These are phyloP conservation scores for Leptonema lineaticorne DNA, from an alignment of 1,140 invertebrate genomes.

Conservation along the genomic window DNA sequence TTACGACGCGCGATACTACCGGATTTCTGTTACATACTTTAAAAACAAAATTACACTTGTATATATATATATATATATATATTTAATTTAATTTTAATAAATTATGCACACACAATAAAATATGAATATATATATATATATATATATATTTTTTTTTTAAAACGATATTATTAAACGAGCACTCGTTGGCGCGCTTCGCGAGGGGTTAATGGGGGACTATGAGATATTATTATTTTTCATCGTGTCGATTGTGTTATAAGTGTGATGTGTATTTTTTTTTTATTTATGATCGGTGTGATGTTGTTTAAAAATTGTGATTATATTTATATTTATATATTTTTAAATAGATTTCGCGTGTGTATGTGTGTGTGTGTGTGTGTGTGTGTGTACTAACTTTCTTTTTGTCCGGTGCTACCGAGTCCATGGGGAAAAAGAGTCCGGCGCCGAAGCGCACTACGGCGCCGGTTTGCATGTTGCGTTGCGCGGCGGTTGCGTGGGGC, in stretches of 20 bases:
- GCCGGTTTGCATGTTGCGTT: slow-evolving; percentile 41
- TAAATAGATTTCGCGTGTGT: no score
- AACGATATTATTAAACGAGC: not conserved
- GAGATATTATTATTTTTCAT: no score
- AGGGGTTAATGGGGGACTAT: not conserved
- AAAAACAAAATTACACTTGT: no score
- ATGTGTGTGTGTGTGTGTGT: not conserved
- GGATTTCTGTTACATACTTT: not conserved
- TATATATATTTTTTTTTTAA: no score
- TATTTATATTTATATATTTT: no score
- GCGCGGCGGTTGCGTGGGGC: no score
- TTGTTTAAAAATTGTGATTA: no score
- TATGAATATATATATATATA: no score
- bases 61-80: no score
- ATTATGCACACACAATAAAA: no score
- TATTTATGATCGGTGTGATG: not conserved
- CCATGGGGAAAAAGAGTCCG: slow-evolving; percentile 42
- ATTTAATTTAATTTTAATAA: no score
- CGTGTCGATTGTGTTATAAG: no score
- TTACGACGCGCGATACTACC: not conserved
- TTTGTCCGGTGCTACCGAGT: slow-evolving; percentile 41
- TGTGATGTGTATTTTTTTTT: not conserved
- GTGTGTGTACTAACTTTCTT: slow-evolving; percentile 41
- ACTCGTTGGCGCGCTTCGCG: not conserved
- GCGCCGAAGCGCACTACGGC: slow-evolving; percentile 41